These are phyloP conservation scores for Apotomis turbidana DNA, from an alignment of 2,888 invertebrate species.

Conservation along the genomic window DNA sequence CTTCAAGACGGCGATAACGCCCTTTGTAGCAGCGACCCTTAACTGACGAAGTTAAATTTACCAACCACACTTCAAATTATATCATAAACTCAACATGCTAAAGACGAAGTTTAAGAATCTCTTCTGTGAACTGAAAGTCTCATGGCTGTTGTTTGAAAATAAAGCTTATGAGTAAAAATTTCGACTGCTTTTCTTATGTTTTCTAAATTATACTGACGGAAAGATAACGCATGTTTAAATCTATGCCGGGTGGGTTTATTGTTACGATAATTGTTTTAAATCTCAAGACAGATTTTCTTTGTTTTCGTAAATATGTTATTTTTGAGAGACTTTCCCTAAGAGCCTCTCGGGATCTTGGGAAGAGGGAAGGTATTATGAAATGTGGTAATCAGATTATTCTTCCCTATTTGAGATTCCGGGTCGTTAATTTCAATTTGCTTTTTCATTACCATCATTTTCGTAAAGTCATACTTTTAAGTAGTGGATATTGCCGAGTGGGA, in stretches of 20 bases:
- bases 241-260: slow-evolving; percentile 28
- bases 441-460: not conserved
- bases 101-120: slow-evolving; percentile 1
- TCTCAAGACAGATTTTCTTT: slow-evolving; percentile 26
- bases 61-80: not conserved
- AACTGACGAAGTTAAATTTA: slow-evolving; percentile 4
- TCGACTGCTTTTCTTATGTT: slow-evolving; percentile 4
- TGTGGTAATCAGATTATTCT: slow-evolving; percentile 5
- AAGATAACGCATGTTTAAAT: slow-evolving; percentile 33
- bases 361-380: slow-evolving; percentile 2
- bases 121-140: not conserved
- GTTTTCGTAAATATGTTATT: slow-evolving; percentile 23
- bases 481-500: not conserved
- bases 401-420: slow-evolving; percentile 5
- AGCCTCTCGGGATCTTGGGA: not conserved
- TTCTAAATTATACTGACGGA: slow-evolving; percentile 16
- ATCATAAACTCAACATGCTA: not conserved
- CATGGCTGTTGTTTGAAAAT: slow-evolving; percentile 2
- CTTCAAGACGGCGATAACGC: slow-evolving; percentile 16
- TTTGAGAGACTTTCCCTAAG: slow-evolving; percentile 12
- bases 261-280: slow-evolving; percentile 35
- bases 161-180: not conserved
- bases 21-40: slow-evolving; percentile 12
- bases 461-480: not conserved
- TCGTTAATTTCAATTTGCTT: slow-evolving; percentile 1